Base-by-base conservation (phyloP, 2,797 vertebrate species). In the Dicrostonyx torquatus region DNA sequence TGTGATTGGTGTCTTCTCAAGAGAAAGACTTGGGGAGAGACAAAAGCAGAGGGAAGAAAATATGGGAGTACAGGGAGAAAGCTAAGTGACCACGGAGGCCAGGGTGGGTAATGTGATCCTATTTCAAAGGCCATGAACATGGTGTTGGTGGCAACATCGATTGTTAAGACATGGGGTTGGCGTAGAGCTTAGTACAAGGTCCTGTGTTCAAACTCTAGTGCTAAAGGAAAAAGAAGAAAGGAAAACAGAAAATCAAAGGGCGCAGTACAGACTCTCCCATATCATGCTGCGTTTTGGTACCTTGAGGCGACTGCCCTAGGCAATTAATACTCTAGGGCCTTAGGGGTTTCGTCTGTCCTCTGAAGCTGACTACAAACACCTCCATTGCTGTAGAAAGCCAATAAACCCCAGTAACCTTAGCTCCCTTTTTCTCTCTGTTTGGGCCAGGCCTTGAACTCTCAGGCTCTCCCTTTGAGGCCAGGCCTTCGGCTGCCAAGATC, bases 401-500 rank as follows among this genome's bases (percentile, higher is more conserved):
- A 89, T 82, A 60, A 68, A 24, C 4, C 62, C 1, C 0, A 84
- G 92, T 82, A 87, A 72, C 68, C 88, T 86, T 18, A 0, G 17
- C 9, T 37, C 13, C 55, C 68, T 80, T 85, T 92, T 75, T 85
- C 50, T 62, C 85, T 78, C 87, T 92, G 2, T 92, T 94, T 87
- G 0, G 50, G 83, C 70, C 95, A 87, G 84, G 72, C 87, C 87
- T 94, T 62, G 88, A 87, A 37, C 80, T 68, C 73, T 58, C 64
- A 76, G 92, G 58, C 95, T 94, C 77, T 79, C 45, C 37, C 73
- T 62, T 13, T 75, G 93, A 94, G 88, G 58, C 87, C 73, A 53
- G 89, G 62, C 80, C 60, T 93, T 66, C 82, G 85, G 90, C 92
- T 96, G 79, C 92, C 95, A 95, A 91, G 66, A 80, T 95, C 89